These are phyloP conservation scores for Ceryle rudis DNA, from an alignment of 2,797 vertebrate species.

Conservation along the genomic window DNA sequence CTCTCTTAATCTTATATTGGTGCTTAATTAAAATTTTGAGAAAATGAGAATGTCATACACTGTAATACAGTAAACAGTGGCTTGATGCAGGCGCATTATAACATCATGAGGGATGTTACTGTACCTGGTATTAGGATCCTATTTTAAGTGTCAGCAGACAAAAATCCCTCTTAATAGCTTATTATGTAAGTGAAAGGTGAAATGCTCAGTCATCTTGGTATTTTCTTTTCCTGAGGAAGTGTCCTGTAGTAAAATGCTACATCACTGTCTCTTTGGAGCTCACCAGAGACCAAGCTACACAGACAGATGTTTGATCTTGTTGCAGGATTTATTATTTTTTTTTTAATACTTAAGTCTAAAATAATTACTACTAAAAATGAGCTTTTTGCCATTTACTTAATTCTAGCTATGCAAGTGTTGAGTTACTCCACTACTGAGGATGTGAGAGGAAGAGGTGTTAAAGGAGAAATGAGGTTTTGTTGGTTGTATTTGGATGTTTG, in stretches of 20 bases:
- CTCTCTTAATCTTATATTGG: background rate
- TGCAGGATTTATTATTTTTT: background rate
- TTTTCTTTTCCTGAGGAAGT: background rate
- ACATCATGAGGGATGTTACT: background rate
- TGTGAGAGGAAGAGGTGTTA: background rate
- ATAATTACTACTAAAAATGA: background rate
- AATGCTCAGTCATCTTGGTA: background rate
- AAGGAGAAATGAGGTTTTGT: background rate
- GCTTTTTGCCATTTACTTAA: background rate
- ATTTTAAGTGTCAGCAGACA: background rate
- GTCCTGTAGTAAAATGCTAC: background rate
- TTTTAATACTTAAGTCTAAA: background rate
- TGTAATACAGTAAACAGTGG: background rate
- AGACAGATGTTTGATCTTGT: fast-evolving
- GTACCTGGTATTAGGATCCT: background rate
- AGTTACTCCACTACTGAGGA: background rate
- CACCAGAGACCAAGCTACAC: background rate
- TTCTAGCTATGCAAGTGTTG: background rate
- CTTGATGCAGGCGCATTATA: background rate
- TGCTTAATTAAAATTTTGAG: background rate
- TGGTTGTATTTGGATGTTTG: background rate
- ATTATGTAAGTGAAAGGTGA: background rate
- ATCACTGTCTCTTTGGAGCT: background rate
- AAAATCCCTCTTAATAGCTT: background rate
- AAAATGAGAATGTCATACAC: background rate